Conservation (phyloP, 2,797 vertebrate species). For the Danio albolineatus region DNA sequence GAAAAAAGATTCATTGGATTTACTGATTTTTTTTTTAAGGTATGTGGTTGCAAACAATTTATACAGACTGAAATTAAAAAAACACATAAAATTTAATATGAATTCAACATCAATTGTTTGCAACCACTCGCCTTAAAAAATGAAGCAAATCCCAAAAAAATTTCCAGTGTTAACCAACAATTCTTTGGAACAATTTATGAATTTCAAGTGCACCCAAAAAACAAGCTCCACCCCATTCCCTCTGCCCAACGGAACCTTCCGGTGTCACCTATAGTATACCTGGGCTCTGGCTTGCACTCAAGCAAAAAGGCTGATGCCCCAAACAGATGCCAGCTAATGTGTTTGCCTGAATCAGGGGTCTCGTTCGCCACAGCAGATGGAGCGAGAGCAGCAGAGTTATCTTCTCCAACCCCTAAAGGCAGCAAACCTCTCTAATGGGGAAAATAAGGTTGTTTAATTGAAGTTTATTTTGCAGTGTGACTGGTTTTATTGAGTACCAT, state of each 20-base stretch:
- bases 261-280: slow-evolving; percentile 7
- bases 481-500: slow-evolving; percentile 84
- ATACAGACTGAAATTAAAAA: too few species aligned
- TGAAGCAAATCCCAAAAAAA: too few species aligned
- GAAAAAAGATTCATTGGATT: background rate
- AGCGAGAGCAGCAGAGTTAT: slow-evolving; percentile 68
- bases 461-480: slow-evolving; percentile 82
- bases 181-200: too few species aligned
- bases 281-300: slow-evolving; percentile 18
- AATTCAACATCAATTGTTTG: too few species aligned
- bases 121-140: too few species aligned
- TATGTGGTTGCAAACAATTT: too few species aligned
- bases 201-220: too few species aligned
- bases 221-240: too few species aligned
- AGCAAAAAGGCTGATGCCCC: slow-evolving; percentile 31
- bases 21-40: too few species aligned
- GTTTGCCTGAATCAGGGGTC: slow-evolving; percentile 40
- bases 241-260: too few species aligned
- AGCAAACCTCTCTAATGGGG: slow-evolving; percentile 76
- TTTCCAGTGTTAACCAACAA: too few species aligned
- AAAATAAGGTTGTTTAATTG: slow-evolving; percentile 85
- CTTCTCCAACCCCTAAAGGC: slow-evolving; percentile 70
- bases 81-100: too few species aligned
- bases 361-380: slow-evolving; percentile 68
- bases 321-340: slow-evolving; percentile 45